Percentiles rank a stretch among this genome's conserved stretches.
These are phyloP conservation scores for Poicephalus meyeri DNA, from an alignment of 2,113 vertebrate species.

Conservation along the genomic window DNA sequence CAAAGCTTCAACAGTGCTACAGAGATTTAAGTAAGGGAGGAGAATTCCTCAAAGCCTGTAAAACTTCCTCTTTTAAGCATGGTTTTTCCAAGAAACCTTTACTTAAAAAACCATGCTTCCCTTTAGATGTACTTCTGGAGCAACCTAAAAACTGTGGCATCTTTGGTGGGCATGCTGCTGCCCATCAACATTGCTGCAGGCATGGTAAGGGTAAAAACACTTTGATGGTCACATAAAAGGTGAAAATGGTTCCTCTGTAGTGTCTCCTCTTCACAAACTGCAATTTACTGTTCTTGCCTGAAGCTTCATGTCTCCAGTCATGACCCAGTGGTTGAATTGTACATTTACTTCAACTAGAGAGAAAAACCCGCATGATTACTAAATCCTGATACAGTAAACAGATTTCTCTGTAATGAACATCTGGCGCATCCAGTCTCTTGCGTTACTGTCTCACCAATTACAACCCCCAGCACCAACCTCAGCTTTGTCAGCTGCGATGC, in stretches of 20 bases:
- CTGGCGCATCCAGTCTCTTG: background rate
- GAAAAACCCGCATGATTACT: background rate
- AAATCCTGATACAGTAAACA: background rate
- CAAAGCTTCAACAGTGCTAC: background rate
- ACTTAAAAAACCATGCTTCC: background rate
- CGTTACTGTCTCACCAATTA: background rate
- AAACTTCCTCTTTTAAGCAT: background rate
- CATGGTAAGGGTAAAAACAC: background rate
- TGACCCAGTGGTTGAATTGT: background rate
- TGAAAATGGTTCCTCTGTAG: background rate
- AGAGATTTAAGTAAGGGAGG: background rate
- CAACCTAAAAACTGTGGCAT: background rate
- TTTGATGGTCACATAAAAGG: conserved; percentile 15
- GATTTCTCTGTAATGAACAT: background rate
- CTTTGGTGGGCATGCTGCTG: background rate
- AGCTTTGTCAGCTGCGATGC: background rate
- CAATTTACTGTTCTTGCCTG: background rate
- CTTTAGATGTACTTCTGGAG: background rate
- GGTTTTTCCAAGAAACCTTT: background rate
- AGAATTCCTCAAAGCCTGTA: conserved; percentile 11
- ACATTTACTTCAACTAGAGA: background rate
- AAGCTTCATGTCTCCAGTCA: conserved; percentile 14
- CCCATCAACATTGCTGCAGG: background rate
- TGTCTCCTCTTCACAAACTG: background rate
- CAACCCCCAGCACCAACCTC: background rate